Evolutionary conservation across 2,888 invertebrate genomes (phyloP).

Genomic region (Hanleya hanleyi): DNA sequence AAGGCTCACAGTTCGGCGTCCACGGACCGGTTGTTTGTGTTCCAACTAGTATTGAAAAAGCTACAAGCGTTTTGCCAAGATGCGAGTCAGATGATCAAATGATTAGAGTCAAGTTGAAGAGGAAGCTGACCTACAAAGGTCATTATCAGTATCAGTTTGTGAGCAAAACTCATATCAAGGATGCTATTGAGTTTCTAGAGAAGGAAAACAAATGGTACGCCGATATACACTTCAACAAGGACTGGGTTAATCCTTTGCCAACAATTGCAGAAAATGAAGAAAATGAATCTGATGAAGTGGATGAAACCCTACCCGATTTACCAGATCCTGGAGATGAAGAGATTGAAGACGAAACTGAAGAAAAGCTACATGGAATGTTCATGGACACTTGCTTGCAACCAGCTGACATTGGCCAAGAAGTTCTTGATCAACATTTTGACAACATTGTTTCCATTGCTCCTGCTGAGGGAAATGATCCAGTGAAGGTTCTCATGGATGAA

Average conservation of each 20-base stretch:
- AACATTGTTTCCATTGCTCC: slow-evolving; percentile 22
- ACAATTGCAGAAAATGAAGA: not conserved
- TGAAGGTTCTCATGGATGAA: slow-evolving; percentile 25
- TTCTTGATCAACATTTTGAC: slow-evolving; percentile 14
- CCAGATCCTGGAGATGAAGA: slow-evolving; percentile 1
- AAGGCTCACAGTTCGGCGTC: slow-evolving; percentile 38
- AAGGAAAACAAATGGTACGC: slow-evolving; percentile 18
- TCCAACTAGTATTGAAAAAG: slow-evolving; percentile 32
- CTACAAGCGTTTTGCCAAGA: slow-evolving; percentile 30
- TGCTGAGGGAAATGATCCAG: slow-evolving; percentile 24
- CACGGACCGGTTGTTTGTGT: slow-evolving; percentile 46
- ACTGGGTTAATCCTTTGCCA: not conserved
- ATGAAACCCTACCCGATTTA: too few species aligned
- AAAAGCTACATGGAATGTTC: not conserved
- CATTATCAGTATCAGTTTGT: slow-evolving; percentile 32
- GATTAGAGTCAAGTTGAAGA: slow-evolving; percentile 35
- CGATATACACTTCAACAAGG: slow-evolving; percentile 8
- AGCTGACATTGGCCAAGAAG: slow-evolving; percentile 22
- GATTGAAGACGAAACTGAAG: not conserved
- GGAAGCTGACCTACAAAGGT: slow-evolving; percentile 34
- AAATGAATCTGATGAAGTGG: not conserved
- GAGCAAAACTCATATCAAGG: slow-evolving; percentile 13
- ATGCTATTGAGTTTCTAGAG: slow-evolving; percentile 20
- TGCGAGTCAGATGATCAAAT: slow-evolving; percentile 18
- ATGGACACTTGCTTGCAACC: slow-evolving; percentile 25